Evolutionary conservation across 2,888 invertebrate genomes (phyloP), one percentile per base, ranked within the genome.

Genomic region (Scrobipalpa atriplicella): DNA sequence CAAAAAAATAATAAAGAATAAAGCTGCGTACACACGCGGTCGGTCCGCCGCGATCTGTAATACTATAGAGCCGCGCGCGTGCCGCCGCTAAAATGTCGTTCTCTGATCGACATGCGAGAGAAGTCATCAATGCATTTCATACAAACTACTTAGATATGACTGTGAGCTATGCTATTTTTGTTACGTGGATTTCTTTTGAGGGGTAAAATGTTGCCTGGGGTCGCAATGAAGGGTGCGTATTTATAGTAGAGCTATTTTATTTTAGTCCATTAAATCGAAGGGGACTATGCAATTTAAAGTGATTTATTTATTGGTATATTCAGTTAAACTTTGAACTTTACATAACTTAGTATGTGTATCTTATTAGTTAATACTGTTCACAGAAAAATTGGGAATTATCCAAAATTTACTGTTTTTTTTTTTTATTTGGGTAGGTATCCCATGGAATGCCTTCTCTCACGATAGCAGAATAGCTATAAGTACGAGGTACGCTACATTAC

Each of bases 21-120:
- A 70, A 71, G 72, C 67, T 66, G 63, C 41, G 66, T 66, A 68
- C 70, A 70, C 73, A 73, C 75, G 74, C 71, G 75, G 71, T 68
- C 36, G 47, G 36, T 13, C 16, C 68, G 38, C 43, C 36, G 39
- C 64, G 66, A 66, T 62, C 61, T 54, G 62, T 62, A 65, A 39
- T 65, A 51, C 39, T 60, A 67, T 63, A 63, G 63, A 60, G 64
- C 62, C 69, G 69, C 66, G 70, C 74, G 73, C 75, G 77, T 71
- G 75, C 73, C 71, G 66, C 64, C 67, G 65, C 70, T 78, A 78
- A 75, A 75, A 77, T 76, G 75, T 66, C 71, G 75, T 73, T 68
- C 52, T 11, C 19, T n/a, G 16, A 61, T 61, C 21, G 58, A 58
- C 36, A 36, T n/a, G 58, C 58, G 58, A 58, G 58, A 38, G 36